Conservation (phyloP, 64 coral and sea anemone genomes). For the Stylophora pistillata region DNA sequence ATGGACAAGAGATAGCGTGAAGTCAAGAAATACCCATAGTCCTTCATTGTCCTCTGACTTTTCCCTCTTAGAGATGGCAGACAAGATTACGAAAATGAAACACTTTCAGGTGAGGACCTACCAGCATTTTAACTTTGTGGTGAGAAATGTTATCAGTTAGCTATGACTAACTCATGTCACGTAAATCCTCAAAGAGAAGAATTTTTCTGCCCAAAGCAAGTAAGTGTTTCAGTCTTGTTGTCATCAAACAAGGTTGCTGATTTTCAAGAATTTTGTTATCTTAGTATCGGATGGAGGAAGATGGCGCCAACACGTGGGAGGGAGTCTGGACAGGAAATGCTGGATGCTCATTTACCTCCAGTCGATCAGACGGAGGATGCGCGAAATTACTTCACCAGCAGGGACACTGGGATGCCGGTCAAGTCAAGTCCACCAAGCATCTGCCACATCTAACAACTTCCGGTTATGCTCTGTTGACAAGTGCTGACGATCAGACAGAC, state of each 20-base stretch:
- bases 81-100: constrained; percentile 19
- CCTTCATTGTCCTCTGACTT: constrained; percentile 46
- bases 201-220: too few relatives aligned
- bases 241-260: not conserved
- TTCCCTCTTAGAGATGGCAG: constrained; percentile 44
- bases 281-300: constrained; percentile 58
- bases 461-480: not conserved
- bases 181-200: too few relatives aligned
- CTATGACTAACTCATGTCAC: too few relatives aligned
- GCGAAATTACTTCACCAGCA: not conserved
- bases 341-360: not conserved
- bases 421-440: not conserved
- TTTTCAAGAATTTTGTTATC: not conserved
- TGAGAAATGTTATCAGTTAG: too few relatives aligned
- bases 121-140: not conserved
- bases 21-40: not conserved
- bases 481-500: not conserved
- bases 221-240: too few relatives aligned
- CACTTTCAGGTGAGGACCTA: constrained; percentile 44
- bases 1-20: constrained; percentile 48
- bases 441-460: constrained; percentile 28
- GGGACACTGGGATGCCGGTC: constrained; percentile 31
- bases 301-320: constrained; percentile 4
- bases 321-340: constrained; percentile 23
- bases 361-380: not conserved